Percentiles rank a stretch among this genome's conserved stretches.
These are phyloP conservation scores for Hyperoplus lanceolatus DNA, from an alignment of 2,797 vertebrate genomes.

Conservation along the genomic window DNA sequence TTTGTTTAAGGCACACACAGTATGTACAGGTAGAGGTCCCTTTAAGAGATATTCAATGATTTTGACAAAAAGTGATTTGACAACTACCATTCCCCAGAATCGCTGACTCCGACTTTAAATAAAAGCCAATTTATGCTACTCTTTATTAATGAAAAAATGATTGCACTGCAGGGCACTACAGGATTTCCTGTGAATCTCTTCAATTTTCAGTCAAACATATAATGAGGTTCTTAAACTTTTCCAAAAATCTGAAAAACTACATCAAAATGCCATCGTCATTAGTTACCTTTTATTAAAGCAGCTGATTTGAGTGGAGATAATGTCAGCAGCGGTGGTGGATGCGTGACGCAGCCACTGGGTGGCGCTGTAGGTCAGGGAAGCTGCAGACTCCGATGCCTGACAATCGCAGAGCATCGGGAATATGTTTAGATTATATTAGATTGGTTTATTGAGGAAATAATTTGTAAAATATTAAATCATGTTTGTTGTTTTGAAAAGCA, in stretches of 20 bases:
- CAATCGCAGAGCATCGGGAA: not conserved
- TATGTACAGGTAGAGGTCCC: no score
- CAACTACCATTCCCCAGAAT: no score
- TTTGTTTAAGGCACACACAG: no score
- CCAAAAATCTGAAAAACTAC: not conserved
- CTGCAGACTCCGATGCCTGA: conserved; percentile 1
- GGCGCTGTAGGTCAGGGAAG: conserved; percentile 81
- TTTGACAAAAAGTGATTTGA: no score
- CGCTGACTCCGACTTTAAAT: not conserved
- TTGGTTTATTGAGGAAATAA: no score
- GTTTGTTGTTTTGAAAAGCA: not conserved
- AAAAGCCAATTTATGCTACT: not conserved
- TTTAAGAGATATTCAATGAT: no score
- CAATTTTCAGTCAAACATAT: not conserved
- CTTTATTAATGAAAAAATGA: not conserved
- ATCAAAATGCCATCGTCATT: conserved; percentile 12
- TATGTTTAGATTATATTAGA: conserved; percentile 15
- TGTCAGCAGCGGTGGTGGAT: not conserved
- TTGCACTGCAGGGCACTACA: not conserved
- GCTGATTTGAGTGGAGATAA: conserved; percentile 18
- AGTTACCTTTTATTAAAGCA: not conserved
- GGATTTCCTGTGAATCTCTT: not conserved
- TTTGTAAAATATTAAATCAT: no score
- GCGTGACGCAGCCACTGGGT: conserved; percentile 67
- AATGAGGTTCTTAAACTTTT: not conserved